Conservation (phyloP, 2,113 vertebrate species). For the Pachypanchax playfairii region DNA sequence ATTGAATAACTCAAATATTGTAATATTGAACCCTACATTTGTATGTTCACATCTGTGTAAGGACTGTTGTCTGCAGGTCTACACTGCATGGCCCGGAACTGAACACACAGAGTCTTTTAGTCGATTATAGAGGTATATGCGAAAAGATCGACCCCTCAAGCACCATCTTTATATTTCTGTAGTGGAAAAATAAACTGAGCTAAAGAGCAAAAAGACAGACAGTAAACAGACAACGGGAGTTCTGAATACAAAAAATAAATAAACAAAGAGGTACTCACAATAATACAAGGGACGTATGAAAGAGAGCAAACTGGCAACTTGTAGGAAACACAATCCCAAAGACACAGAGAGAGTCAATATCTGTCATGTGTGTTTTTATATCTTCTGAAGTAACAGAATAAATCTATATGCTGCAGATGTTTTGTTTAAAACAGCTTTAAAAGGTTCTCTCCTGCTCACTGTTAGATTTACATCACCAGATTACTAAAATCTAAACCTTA, state of each 20-base stretch:
- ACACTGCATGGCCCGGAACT: conserved; percentile 26
- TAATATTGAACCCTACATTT: not conserved
- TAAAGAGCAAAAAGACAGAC: conserved; percentile 22
- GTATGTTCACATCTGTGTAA: conserved; percentile 18
- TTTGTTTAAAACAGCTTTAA: conserved; percentile 10
- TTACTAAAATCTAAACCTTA: conserved; percentile 2
- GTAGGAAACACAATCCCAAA: not conserved
- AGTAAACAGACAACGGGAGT: conserved; percentile 1
- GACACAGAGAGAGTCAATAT: not conserved
- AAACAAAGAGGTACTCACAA: not conserved
- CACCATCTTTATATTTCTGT: conserved; percentile 41
- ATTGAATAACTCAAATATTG: not conserved
- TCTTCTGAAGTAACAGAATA: not conserved
- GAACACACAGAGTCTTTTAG: conserved; percentile 41
- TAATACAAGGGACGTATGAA: too few species aligned
- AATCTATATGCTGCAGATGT: conserved; percentile 6
- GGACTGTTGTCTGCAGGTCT: conserved; percentile 32
- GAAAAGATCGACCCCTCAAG: conserved; percentile 40
- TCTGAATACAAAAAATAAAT: conserved; percentile 18
- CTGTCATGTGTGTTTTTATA: not conserved
- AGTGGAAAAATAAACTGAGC: conserved; percentile 23
- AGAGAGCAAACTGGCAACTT: conserved; percentile 20
- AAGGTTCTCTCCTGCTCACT: not conserved
- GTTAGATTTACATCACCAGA: conserved; percentile 12
- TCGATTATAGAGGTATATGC: conserved; percentile 62